Conservation (phyloP, 2,797 vertebrate genomes). For the Coranthus polyacanthus region DNA sequence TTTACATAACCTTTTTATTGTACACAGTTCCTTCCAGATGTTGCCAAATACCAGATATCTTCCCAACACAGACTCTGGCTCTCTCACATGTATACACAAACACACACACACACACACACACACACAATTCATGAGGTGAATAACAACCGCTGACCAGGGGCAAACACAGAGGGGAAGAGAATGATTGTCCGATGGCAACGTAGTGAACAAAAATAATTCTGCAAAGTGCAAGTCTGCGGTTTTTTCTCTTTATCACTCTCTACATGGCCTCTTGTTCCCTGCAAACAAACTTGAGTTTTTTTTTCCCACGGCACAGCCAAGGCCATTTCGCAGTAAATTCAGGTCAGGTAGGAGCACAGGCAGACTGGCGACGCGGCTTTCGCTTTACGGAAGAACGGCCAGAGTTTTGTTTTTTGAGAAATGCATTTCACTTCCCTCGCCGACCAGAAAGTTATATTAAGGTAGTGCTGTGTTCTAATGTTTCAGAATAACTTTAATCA, state of each 20-base stretch:
- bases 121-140: slow-evolving; percentile 24
- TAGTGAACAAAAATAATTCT: slow-evolving; percentile 63
- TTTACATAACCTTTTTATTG: slow-evolving; percentile 80
- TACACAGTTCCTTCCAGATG: slow-evolving; percentile 80
- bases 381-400: background rate
- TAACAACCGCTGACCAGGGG: slow-evolving; percentile 60
- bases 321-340: slow-evolving; percentile 31
- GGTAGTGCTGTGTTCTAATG: too few species aligned
- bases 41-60: slow-evolving; percentile 66
- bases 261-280: slow-evolving; percentile 51
- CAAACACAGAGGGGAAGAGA: slow-evolving; percentile 60
- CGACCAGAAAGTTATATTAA: background rate
- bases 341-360: slow-evolving; percentile 36
- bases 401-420: slow-evolving; percentile 5
- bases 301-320: slow-evolving; percentile 58
- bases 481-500: too few species aligned
- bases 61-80: slow-evolving; percentile 36
- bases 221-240: slow-evolving; percentile 66
- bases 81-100: slow-evolving; percentile 27
- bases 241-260: slow-evolving; percentile 70
- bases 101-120: slow-evolving; percentile 41
- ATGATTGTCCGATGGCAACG: slow-evolving; percentile 30
- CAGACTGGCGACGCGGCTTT: slow-evolving; percentile 20
- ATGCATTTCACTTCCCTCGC: background rate
- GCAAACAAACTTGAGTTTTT: slow-evolving; percentile 45